These are phyloP conservation scores for Mormyrops boulengeri DNA, from an alignment of 2,797 vertebrate species.

Conservation along the genomic window DNA sequence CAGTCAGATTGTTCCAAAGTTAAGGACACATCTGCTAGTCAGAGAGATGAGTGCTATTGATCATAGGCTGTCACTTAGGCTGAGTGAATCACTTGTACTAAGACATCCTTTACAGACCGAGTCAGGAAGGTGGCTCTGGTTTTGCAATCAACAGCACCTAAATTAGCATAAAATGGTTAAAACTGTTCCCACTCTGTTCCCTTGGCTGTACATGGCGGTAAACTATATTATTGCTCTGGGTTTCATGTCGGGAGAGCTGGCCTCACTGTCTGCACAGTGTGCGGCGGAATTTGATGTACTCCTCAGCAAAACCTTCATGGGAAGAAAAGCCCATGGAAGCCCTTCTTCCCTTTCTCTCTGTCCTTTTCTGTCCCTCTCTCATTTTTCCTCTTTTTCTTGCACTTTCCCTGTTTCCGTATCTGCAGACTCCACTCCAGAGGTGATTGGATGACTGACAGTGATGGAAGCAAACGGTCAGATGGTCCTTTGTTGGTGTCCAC, in stretches of 20 bases:
- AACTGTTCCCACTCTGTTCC: not conserved
- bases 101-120: not conserved
- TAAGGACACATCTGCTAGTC: not conserved
- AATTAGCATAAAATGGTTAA: not conserved
- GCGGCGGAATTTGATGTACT: not conserved
- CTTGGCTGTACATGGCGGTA: not conserved
- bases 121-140: not conserved
- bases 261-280: not conserved
- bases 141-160: not conserved
- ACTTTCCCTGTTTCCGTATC: not conserved
- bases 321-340: not conserved
- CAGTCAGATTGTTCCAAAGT: not conserved
- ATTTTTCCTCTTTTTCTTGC: not conserved
- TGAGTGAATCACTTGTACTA: not conserved
- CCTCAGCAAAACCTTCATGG: not conserved
- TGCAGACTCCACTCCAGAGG: not conserved
- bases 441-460: not conserved
- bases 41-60: not conserved
- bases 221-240: not conserved
- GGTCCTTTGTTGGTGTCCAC: not conserved
- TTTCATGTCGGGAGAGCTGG: not conserved
- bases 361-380: not conserved
- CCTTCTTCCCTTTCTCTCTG: not conserved
- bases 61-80: not conserved
- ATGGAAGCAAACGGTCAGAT: not conserved